Base-by-base conservation (phyloP, 2,797 vertebrate genomes). In the Mergus octosetaceus region DNA sequence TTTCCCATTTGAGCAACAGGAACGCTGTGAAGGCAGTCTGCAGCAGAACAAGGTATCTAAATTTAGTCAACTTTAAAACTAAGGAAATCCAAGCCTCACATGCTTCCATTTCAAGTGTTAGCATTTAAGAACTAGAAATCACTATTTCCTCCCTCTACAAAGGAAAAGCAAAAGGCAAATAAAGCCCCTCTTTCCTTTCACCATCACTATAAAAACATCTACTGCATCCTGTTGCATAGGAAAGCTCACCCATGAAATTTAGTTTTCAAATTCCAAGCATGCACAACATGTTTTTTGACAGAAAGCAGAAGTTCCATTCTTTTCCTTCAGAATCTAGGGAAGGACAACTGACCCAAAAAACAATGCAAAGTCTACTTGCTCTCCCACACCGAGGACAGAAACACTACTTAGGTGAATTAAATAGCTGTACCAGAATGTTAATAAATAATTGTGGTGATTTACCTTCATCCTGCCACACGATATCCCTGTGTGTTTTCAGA, bases 1-100 rank as follows among this genome's bases (percentile, higher is more conserved):
- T 99, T 99, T 87, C 99, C 99, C 99, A 99, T 99, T 97, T 99
- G 99, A 95, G 98, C 98, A 92, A 99, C 99, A 30, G 99, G 99
- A 90, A 99, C 98, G 69, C 99, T 99, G 96, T 99, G 99, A 96
- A 99, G 98, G 87, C 98, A 99, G 95, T 99, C 99, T 99, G 94
- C 68, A 95, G 96, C 24, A 66, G 66, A 94, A 68, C 22, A 62
- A 39, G 9, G 58, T 7, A 53, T 49, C 53, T 60, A 27, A 11
- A 75, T 56, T 72, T 54, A 89, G 32, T 38, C 30, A 41, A 16
- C 65, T 61, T 76, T 77, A 71, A 86, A 82, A 68, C 36, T 41
- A 76, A 76, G 28, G 43, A 10, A 53, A 53, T 18, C 28, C 10
- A 71, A 79, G 36, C 28, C 53, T 87, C 39, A 74, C 8, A 32